Base-by-base conservation (phyloP, 2,797 vertebrate genomes). In the Lepus townsendii region DNA sequence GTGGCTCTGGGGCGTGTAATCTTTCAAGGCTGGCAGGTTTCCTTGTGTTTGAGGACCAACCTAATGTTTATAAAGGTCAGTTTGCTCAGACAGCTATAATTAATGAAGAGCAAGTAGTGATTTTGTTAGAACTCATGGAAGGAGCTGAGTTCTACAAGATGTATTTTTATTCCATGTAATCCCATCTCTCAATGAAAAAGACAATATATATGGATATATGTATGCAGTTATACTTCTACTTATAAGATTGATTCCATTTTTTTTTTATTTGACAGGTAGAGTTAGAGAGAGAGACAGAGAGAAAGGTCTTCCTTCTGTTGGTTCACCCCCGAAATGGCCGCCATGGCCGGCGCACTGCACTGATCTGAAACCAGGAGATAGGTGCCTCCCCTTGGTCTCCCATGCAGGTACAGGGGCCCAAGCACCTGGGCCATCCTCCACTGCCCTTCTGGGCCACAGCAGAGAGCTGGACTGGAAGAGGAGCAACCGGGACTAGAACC, bases 31-130 rank as follows among this genome's bases (percentile, higher is more conserved):
- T 85, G 54, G 47, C 38, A 96, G 76, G 66, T 88, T 52, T 93
- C 52, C 83, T 88, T 93, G 62, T 92, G 24, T 90, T 96, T 80
- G 47, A 93, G 90, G 83, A 91, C 60, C 75, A 92, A 11, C 19
- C 60, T 92, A 96, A 92, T 91, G 83, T 65, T 19, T 32, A 78
- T 86, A 95, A 94, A 97, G 89, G 91, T 93, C 94, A 95, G 1
- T 73, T 88, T 95, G 50, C 63, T 87, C 63, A 94, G 32, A 65
- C 94, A 93, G 47, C 71, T 95, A 27, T 89, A 95, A 95, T 91
- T 96, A 93, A 92, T 42, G 60, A 38, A 87, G 73, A 85, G 42
- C 82, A 92, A 96, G 77, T 11, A 91, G n/a, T 65, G 69, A n/a
- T 89, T 92, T 82, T 88, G 52, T 93, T 94, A 79, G 83, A 93